Percentiles rank a stretch among this genome's conserved stretches.
Evolutionary conservation across 1,140 invertebrate species (phyloP).

Genomic region (Octopus sinensis): DNA sequence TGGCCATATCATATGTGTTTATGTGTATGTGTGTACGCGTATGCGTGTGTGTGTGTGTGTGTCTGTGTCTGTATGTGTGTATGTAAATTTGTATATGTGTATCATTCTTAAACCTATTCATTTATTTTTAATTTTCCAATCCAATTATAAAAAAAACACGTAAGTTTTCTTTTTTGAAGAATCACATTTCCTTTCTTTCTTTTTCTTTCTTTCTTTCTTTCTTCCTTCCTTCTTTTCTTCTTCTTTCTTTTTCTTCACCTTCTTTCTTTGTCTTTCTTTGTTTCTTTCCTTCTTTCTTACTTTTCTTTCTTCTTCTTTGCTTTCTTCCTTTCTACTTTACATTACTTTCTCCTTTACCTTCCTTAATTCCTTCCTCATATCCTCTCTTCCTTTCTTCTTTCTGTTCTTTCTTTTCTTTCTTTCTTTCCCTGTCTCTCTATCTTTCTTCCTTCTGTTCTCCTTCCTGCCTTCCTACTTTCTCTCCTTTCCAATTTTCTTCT

Average conservation of each 20-base stretch:
- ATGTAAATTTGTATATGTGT: no score
- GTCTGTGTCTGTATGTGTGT: no score
- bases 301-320: neutral
- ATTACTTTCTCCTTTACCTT: neutral
- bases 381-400: neutral
- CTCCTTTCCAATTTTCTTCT: neutral
- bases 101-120: no score
- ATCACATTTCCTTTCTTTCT: neutral
- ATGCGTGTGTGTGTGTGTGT: no score
- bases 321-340: neutral
- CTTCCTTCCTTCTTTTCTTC: neutral
- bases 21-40: no score
- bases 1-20: no score
- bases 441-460: neutral
- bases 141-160: no score
- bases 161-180: no score
- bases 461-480: neutral
- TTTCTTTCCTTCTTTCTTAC: neutral
- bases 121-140: no score
- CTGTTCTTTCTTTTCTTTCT: neutral
- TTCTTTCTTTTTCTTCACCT: neutral
- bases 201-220: neutral
- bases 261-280: neutral
- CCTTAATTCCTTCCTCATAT: neutral
- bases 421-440: neutral